These are phyloP conservation scores for Zhuqinia jingwanae DNA, from an alignment of 2,888 invertebrate species.

Conservation along the genomic window DNA sequence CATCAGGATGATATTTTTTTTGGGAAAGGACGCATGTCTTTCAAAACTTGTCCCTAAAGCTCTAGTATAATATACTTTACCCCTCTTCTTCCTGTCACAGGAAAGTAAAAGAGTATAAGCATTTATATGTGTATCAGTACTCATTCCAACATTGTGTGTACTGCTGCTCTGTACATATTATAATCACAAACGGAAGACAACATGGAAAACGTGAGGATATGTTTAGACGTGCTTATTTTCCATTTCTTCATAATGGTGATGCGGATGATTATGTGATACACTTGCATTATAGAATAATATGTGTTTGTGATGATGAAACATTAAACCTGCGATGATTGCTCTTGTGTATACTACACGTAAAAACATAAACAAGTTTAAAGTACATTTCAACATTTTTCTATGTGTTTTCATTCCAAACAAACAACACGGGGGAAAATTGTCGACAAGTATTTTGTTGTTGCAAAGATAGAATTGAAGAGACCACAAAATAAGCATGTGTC, in stretches of 20 bases:
- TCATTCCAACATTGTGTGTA: too few species aligned
- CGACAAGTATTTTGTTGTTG: too few species aligned
- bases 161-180: too few species aligned
- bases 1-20: constrained; percentile 34
- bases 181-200: constrained; percentile 52
- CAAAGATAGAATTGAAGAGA: too few species aligned
- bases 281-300: not conserved
- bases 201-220: constrained; percentile 56
- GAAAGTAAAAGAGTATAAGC: constrained; percentile 8
- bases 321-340: not conserved
- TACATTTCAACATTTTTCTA: too few species aligned
- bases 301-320: not conserved
- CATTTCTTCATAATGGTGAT: constrained; percentile 32
- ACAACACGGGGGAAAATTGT: too few species aligned
- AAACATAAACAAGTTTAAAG: too few species aligned
- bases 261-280: constrained; percentile 18
- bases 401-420: too few species aligned
- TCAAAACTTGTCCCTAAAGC: constrained; percentile 11
- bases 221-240: constrained; percentile 66
- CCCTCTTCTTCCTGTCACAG: not conserved
- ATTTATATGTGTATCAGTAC: too few species aligned
- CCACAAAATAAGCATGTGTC: too few species aligned
- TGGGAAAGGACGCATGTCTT: constrained; percentile 26
- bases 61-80: too few species aligned
- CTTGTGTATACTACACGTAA: too few species aligned